Evolutionary conservation across 1,140 invertebrate species (phyloP).

Genomic region (Sitophilus oryzae): DNA sequence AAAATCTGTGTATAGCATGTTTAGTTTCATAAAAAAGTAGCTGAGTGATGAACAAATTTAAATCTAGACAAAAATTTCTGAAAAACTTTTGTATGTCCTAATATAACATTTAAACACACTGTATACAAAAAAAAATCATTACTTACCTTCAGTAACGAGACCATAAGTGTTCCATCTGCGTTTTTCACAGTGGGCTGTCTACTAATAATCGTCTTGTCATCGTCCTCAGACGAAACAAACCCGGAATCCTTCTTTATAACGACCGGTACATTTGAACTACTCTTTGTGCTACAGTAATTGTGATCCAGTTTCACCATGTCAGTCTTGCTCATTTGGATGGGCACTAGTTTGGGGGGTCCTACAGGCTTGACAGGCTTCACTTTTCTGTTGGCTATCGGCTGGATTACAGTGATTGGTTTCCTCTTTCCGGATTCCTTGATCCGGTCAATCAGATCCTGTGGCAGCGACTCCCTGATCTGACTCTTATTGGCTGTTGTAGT

Average conservation of each 20-base stretch:
- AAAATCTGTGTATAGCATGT: too few relatives aligned
- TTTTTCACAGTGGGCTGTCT: constrained; percentile 39
- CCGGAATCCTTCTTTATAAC: constrained; percentile 34
- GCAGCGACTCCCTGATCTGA: not conserved
- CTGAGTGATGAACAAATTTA: too few relatives aligned
- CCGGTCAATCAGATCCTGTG: constrained; percentile 3
- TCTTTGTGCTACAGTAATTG: constrained; percentile 34
- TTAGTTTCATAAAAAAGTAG: too few relatives aligned
- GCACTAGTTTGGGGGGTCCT: constrained; percentile 7
- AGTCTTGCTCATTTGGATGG: constrained; percentile 4
- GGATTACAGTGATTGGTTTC: constrained; percentile 37
- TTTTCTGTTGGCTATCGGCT: constrained; percentile 33
- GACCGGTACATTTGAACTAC: not conserved
- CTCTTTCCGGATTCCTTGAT: constrained; percentile 37
- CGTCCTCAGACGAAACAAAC: constrained; percentile 36
- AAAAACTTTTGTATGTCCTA: too few relatives aligned
- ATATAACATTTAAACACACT: too few relatives aligned
- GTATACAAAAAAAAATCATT: not conserved
- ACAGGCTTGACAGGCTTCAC: constrained; percentile 3
- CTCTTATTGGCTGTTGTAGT: not conserved
- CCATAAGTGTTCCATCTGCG: constrained; percentile 40
- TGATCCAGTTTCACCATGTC: constrained; percentile 34
- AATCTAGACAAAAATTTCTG: too few relatives aligned
- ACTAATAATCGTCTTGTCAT: constrained; percentile 31
- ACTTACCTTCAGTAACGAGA: constrained; percentile 39